These are phyloP conservation scores for Euura lappo DNA, from an alignment of 1,140 invertebrate genomes.

Conservation along the genomic window DNA sequence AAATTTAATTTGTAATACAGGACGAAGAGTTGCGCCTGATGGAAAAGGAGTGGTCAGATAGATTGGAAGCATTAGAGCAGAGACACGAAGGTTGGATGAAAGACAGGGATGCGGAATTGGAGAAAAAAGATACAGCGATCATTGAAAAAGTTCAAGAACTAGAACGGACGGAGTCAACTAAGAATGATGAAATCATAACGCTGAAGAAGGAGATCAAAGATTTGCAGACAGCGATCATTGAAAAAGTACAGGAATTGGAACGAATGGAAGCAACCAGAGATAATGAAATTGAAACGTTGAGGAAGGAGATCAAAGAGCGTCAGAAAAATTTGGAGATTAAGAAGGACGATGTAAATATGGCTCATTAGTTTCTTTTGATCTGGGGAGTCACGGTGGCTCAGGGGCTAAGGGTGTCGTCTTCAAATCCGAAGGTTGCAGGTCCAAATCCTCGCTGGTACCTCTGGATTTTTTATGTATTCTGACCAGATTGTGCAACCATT, in stretches of 20 bases:
- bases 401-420: too few relatives aligned
- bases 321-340: slow-evolving; percentile 41
- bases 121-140: slow-evolving; percentile 36
- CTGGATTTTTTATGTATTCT: too few relatives aligned
- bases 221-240: slow-evolving; percentile 26
- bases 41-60: slow-evolving; percentile 34
- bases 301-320: slow-evolving; percentile 37
- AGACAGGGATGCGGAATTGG: slow-evolving; percentile 38
- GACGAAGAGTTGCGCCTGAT: slow-evolving; percentile 25
- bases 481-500: too few relatives aligned
- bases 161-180: slow-evolving; percentile 12
- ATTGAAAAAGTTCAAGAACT: slow-evolving; percentile 34
- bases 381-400: too few relatives aligned
- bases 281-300: slow-evolving; percentile 22
- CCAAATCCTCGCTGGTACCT: too few relatives aligned
- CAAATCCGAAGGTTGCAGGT: too few relatives aligned
- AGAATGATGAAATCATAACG: slow-evolving; percentile 32
- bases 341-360: slow-evolving; percentile 37
- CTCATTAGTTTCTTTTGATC: slow-evolving; percentile 1
- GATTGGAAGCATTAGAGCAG: slow-evolving; percentile 25
- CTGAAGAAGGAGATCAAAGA: slow-evolving; percentile 37
- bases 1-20: slow-evolving; percentile 14
- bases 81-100: slow-evolving; percentile 28
- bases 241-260: neutral
- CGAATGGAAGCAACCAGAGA: neutral